Conservation (phyloP, 2,113 vertebrate species). For the Centrocercus urophasianus region DNA sequence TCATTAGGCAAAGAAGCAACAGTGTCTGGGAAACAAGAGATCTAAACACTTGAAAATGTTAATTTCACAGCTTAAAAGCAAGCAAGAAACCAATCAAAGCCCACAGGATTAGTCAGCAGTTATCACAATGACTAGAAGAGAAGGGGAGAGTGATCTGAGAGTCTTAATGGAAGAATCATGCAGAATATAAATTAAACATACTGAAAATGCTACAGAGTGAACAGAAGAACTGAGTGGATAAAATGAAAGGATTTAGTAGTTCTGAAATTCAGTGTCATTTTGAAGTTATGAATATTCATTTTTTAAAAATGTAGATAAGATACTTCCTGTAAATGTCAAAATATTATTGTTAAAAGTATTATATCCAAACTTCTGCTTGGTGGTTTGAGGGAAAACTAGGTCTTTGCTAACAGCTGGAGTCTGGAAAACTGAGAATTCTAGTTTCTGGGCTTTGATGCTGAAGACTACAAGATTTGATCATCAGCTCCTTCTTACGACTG, state of each 20-base stretch:
- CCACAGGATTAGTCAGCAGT: background rate
- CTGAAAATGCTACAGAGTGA: background rate
- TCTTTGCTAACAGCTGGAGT: background rate
- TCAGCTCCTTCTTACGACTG: background rate
- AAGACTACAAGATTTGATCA: background rate
- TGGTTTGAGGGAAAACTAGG: background rate
- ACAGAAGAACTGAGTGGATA: background rate
- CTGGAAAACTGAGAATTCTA: background rate
- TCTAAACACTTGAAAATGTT: background rate
- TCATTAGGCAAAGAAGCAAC: background rate
- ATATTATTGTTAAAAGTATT: background rate
- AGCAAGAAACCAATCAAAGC: background rate
- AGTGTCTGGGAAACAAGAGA: background rate
- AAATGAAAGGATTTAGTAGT: background rate
- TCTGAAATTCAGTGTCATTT: background rate
- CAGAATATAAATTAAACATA: background rate
- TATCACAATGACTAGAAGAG: background rate
- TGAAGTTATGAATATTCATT: background rate
- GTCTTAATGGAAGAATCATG: background rate
- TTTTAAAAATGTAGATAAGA: background rate
- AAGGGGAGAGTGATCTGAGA: background rate
- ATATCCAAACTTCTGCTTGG: background rate
- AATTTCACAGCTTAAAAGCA: background rate
- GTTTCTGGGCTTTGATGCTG: background rate
- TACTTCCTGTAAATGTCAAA: background rate